Evolutionary conservation across 2,888 invertebrate species (phyloP).

Genomic region (Homarus gammarus): DNA sequence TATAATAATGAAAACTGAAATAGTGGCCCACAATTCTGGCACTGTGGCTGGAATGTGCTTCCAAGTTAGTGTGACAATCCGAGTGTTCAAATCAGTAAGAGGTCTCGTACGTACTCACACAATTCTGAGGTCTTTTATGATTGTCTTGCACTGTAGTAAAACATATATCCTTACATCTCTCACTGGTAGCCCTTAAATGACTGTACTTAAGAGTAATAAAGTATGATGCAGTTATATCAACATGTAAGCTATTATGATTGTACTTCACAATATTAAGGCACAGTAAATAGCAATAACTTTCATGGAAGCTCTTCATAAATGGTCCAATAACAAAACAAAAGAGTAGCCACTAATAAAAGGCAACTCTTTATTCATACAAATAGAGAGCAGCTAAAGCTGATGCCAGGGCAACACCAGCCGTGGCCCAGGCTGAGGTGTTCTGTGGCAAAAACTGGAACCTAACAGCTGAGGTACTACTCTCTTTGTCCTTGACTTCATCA

Average conservation of each 20-base stretch:
- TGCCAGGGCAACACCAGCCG: slow-evolving; percentile 39
- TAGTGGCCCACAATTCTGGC: too few species aligned
- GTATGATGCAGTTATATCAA: neutral
- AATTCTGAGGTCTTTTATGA: too few species aligned
- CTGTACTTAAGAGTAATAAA: too few species aligned
- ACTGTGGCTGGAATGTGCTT: too few species aligned
- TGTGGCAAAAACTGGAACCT: slow-evolving; percentile 5
- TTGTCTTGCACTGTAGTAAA: too few species aligned
- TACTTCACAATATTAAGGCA: neutral
- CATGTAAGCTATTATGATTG: neutral
- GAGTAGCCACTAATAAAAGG: neutral
- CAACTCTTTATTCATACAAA: slow-evolving; percentile 39
- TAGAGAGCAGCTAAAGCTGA: slow-evolving; percentile 56
- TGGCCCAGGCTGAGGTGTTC: slow-evolving; percentile 5
- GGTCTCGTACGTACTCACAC: too few species aligned
- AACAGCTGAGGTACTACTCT: neutral
- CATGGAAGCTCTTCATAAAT: neutral
- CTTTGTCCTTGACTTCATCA: slow-evolving; percentile 21
- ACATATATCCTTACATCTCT: too few species aligned
- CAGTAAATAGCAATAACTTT: neutral
- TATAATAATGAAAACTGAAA: too few species aligned
- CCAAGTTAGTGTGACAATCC: too few species aligned
- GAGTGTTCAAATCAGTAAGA: too few species aligned
- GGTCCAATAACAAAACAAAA: neutral
- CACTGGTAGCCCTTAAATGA: too few species aligned